Evolutionary conservation across 2,113 vertebrate species (phyloP).

Genomic region (Brienomyrus longianalis): DNA sequence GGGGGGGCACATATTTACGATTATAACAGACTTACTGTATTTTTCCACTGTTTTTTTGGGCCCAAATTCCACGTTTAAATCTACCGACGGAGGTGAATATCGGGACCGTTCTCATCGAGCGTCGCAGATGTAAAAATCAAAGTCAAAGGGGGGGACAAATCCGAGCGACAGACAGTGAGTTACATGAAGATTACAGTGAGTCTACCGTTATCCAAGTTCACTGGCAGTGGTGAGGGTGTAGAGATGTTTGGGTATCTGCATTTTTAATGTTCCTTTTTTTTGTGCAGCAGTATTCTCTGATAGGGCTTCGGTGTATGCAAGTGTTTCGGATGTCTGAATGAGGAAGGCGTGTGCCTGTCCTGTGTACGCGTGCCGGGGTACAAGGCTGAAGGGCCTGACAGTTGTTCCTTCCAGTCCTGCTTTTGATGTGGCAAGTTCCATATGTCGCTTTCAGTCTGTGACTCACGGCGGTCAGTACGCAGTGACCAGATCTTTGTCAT

Average conservation of each 20-base stretch:
- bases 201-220: background rate
- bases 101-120: background rate
- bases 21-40: background rate
- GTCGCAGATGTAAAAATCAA: background rate
- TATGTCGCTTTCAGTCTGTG: background rate
- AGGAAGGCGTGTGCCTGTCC: background rate
- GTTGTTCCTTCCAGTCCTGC: background rate
- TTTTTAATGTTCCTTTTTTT: background rate
- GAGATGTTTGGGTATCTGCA: background rate
- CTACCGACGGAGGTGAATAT: background rate
- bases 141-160: background rate
- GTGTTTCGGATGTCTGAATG: background rate
- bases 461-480: slow-evolving; percentile 62
- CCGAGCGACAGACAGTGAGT: background rate
- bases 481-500: slow-evolving; percentile 68
- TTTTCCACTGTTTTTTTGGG: background rate
- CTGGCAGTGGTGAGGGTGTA: background rate
- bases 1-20: background rate
- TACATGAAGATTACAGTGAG: background rate
- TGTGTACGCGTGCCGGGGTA: background rate
- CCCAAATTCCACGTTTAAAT: background rate
- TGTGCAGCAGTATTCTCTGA: background rate
- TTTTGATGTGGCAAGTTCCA: background rate
- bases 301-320: background rate
- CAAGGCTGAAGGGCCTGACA: background rate